phyloP scores from a whole-genome alignment of 92 coral and sea anemone species.

The Palythoa grandiflora region DNA sequence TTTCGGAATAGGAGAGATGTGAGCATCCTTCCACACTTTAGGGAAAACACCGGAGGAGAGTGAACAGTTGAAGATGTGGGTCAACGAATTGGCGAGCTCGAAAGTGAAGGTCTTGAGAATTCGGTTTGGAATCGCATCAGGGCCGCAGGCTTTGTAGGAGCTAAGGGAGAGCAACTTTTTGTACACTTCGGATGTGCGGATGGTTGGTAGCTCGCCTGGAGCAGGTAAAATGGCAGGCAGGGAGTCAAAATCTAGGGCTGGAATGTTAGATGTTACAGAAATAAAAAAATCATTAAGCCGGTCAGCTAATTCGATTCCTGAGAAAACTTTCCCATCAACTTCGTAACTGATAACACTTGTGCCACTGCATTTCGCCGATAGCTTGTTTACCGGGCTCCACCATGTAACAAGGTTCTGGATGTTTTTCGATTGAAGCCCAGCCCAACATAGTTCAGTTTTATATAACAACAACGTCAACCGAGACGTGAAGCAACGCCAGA shows the following conservation, averaged over 20 bases:
- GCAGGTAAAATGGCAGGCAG: conserved; percentile 1
- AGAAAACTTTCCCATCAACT: background rate
- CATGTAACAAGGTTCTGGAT: too few relatives aligned
- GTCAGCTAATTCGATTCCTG: background rate
- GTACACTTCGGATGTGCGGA: background rate
- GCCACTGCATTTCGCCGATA: too few relatives aligned
- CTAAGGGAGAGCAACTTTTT: conserved; percentile 14
- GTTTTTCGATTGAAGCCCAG: too few relatives aligned
- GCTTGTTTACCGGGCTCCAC: too few relatives aligned
- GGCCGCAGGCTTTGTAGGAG: conserved; percentile 9
- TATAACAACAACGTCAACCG: too few relatives aligned
- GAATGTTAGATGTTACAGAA: background rate
- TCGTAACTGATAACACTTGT: too few relatives aligned
- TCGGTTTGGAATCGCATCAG: background rate
- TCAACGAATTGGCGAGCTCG: background rate
- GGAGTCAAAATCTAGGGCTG: background rate
- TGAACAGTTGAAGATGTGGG: background rate
- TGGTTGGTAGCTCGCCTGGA: background rate
- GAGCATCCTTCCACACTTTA: background rate
- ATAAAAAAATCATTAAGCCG: background rate
- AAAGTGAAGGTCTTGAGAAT: background rate
- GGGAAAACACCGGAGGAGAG: background rate
- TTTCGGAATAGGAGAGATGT: background rate
- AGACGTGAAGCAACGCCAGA: too few relatives aligned
- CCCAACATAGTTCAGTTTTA: too few relatives aligned